A percentile compares a stretch with the other conserved stretches of the same genome.
Conservation (phyloP, 2,113 vertebrate species). For the Coreoperca whiteheadi region DNA sequence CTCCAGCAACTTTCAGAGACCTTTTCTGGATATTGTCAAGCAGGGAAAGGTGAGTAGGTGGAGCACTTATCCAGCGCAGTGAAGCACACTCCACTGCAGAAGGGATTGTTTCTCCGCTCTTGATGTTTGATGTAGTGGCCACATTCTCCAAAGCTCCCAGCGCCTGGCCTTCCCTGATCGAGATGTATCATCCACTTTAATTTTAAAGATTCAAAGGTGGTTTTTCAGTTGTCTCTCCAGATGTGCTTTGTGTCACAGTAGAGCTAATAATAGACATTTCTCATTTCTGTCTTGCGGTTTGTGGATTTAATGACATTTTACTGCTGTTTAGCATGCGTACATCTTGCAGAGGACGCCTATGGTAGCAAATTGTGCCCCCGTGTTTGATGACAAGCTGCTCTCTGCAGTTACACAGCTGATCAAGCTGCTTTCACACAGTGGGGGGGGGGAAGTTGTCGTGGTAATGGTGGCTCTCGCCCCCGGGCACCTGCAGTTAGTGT, state of each 20-base stretch:
- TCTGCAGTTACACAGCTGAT: constrained; percentile 33
- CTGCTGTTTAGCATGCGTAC: constrained; percentile 8
- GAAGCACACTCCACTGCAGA: constrained; percentile 53
- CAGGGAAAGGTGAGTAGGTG: constrained; percentile 24
- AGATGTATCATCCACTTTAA: constrained; percentile 11
- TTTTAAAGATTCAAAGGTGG: not conserved
- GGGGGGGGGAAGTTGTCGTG: constrained; percentile 11
- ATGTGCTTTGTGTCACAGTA: constrained; percentile 1
- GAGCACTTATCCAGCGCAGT: constrained; percentile 27
- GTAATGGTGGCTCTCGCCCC: constrained; percentile 45
- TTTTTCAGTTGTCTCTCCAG: constrained; percentile 2
- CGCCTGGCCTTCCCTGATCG: constrained; percentile 15
- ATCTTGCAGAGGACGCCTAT: not conserved
- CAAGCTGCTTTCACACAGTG: constrained; percentile 27
- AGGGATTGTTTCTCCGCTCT: constrained; percentile 41
- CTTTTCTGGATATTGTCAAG: constrained; percentile 41
- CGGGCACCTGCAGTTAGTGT: constrained; percentile 48
- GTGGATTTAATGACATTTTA: constrained; percentile 30
- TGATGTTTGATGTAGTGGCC: constrained; percentile 47
- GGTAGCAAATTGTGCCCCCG: constrained; percentile 9
- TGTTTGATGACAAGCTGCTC: constrained; percentile 37
- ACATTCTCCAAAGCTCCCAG: constrained; percentile 29
- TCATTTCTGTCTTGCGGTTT: not conserved
- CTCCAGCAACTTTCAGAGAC: constrained; percentile 6
- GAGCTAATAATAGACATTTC: not conserved